phyloP scores from a whole-genome alignment of 2,113 vertebrate species.

The Raja brachyura region DNA sequence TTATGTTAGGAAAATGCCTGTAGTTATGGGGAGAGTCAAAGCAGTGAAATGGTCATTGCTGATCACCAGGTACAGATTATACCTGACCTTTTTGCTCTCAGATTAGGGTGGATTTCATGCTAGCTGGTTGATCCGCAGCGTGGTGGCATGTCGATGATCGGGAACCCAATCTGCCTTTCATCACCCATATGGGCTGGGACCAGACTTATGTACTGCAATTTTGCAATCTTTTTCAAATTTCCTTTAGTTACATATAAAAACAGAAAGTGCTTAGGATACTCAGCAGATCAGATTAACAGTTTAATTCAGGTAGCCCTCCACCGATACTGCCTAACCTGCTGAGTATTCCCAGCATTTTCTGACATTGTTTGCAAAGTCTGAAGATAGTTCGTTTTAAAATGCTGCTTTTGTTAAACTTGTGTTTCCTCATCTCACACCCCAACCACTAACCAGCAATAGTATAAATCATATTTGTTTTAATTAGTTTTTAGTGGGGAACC shows the following conservation, averaged over 20 bases:
- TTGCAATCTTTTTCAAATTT: not conserved
- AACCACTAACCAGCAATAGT: too few species aligned
- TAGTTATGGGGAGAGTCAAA: not conserved
- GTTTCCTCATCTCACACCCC: not conserved
- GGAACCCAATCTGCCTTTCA: too few species aligned
- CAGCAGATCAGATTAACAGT: not conserved
- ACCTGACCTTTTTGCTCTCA: not conserved
- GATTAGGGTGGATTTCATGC: not conserved
- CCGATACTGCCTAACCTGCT: too few species aligned
- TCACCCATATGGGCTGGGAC: not conserved
- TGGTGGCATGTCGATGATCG: not conserved
- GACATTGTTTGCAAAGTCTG: too few species aligned
- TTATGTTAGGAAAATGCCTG: not conserved
- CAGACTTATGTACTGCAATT: not conserved
- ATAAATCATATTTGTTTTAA: not conserved
- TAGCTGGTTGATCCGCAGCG: not conserved
- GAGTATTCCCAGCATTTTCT: not conserved
- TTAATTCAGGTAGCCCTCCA: not conserved
- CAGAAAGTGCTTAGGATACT: too few species aligned
- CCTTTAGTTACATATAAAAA: not conserved
- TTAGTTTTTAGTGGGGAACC: not conserved
- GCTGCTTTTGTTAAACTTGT: not conserved
- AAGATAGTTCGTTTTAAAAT: too few species aligned
- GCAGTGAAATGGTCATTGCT: not conserved
- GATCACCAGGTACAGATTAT: not conserved